Evolutionary conservation across 23 tunicate genomes (phyloP).

Genomic region (Aplidium turbinatum): DNA sequence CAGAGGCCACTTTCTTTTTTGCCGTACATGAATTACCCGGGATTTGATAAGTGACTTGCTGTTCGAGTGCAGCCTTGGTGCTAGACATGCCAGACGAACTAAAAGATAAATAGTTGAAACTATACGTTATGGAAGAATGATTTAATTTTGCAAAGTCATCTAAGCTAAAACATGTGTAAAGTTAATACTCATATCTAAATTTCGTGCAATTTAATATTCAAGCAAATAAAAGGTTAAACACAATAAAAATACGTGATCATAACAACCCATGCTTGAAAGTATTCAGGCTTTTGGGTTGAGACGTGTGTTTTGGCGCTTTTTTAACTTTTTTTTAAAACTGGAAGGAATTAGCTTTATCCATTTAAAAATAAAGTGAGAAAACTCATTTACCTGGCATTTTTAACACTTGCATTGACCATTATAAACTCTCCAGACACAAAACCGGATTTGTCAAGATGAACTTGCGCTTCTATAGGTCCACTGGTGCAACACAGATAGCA

Average conservation of each 20-base stretch:
- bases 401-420: constrained; percentile 17
- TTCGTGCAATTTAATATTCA: too few relatives aligned
- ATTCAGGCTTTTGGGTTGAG: too few relatives aligned
- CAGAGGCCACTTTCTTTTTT: background rate
- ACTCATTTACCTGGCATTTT: constrained; percentile 6
- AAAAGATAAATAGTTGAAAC: background rate
- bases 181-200: too few relatives aligned
- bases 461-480: constrained; percentile 33
- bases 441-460: constrained; percentile 30
- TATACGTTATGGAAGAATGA: background rate
- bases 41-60: background rate
- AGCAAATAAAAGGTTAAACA: too few relatives aligned
- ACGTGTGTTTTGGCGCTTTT: too few relatives aligned
- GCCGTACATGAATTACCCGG: background rate
- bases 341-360: too few relatives aligned
- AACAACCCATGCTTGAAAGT: too few relatives aligned
- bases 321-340: too few relatives aligned
- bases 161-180: too few relatives aligned
- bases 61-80: background rate
- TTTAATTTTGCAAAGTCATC: too few relatives aligned
- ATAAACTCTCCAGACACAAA: constrained; percentile 34
- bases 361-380: background rate
- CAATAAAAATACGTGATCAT: too few relatives aligned
- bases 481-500: constrained; percentile 33
- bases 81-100: constrained; percentile 7